phyloP scores from a whole-genome alignment of 2,888 invertebrate genomes.

The Drosophila mercatorum region DNA sequence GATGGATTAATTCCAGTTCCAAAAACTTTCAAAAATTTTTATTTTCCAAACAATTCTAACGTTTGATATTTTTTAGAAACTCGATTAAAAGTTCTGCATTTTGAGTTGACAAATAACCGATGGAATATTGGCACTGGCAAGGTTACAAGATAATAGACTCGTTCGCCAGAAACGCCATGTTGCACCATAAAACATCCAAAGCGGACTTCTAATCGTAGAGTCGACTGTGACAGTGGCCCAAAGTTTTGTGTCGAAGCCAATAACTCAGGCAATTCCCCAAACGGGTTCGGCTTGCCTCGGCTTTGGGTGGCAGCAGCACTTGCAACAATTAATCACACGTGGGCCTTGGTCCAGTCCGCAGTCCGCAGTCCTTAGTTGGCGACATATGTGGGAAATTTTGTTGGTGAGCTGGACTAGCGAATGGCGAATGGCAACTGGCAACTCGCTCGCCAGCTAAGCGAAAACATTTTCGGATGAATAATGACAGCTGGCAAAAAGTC shows the following conservation, averaged over 20 bases:
- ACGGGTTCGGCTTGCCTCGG: conserved; percentile 8
- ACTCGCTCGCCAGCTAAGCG: conserved; percentile 55
- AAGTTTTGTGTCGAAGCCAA: conserved; percentile 69
- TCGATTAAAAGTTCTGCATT: background rate
- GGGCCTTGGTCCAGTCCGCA: conserved; percentile 44
- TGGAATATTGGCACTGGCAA: background rate
- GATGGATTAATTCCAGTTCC: too few relatives aligned
- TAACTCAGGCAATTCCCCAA: conserved; percentile 48
- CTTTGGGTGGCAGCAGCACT: conserved; percentile 36
- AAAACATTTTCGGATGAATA: conserved; percentile 77
- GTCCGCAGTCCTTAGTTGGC: conserved; percentile 41
- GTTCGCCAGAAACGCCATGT: conserved; percentile 6
- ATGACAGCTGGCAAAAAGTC: conserved; percentile 78
- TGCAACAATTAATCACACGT: conserved; percentile 72
- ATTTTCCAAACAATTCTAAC: background rate
- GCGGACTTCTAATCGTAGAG: conserved; percentile 14
- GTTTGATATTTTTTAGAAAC: background rate
- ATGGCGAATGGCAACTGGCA: conserved; percentile 1
- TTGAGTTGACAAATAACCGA: conserved; percentile 3
- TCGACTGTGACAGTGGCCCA: conserved; percentile 50
- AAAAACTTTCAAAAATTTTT: background rate
- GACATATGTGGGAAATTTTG: conserved; percentile 76
- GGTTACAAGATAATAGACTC: conserved; percentile 8
- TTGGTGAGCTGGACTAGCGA: conserved; percentile 48
- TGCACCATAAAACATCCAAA: conserved; percentile 19